Percentiles rank a stretch among this genome's conserved stretches.
phyloP scores from a whole-genome alignment of 2,113 vertebrate species.

The Taxidea taxus region DNA sequence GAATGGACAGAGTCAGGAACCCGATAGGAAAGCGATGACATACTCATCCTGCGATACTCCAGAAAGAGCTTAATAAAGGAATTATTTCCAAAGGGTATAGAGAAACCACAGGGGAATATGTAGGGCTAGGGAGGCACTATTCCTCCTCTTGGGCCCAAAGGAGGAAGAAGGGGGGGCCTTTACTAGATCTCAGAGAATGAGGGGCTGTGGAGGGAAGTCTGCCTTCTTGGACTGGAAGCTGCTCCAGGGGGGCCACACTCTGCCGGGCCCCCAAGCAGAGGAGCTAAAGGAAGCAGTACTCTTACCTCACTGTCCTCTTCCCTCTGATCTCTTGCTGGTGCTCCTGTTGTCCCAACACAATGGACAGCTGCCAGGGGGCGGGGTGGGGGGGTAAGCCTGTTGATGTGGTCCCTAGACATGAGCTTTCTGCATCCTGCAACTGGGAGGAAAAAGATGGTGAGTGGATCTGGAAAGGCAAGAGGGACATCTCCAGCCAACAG shows the following conservation, averaged over 20 bases:
- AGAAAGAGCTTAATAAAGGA: background rate
- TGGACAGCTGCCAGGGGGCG: background rate
- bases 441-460: background rate
- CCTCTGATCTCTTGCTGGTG: background rate
- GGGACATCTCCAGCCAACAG: background rate
- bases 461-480: background rate
- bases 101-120: background rate
- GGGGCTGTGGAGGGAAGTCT: background rate
- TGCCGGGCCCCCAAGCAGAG: background rate
- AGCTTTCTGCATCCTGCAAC: background rate
- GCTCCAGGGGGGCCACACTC: background rate
- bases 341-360: background rate
- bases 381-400: background rate
- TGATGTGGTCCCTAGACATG: background rate
- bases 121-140: background rate
- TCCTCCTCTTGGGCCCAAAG: background rate
- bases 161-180: background rate
- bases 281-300: background rate
- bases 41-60: background rate
- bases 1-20: background rate
- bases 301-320: background rate
- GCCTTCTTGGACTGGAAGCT: background rate
- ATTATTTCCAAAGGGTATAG: background rate
- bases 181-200: background rate
- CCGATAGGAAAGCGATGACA: background rate